phyloP scores from a whole-genome alignment of 2,797 vertebrate species.

The Fundulus diaphanus region DNA sequence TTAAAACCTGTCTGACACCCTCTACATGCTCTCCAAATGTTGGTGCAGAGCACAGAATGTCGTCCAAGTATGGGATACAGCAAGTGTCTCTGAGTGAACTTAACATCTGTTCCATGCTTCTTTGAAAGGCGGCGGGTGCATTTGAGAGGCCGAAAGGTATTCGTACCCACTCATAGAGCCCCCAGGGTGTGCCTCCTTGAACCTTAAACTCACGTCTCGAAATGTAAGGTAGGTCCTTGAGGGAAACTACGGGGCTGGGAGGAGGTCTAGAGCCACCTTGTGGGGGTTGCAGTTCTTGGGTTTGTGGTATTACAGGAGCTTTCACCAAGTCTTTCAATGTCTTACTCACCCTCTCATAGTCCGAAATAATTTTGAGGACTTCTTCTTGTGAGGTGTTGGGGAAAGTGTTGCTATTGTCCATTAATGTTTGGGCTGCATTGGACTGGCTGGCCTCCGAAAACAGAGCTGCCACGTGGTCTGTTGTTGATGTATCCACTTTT shows the following conservation, averaged over 20 bases:
- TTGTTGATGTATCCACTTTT: not conserved
- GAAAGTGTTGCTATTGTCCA: not conserved
- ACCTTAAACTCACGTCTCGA: not conserved
- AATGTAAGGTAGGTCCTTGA: not conserved
- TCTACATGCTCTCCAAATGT: too few species aligned
- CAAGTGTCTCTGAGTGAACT: too few species aligned
- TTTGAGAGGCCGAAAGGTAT: too few species aligned
- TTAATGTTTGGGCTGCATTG: not conserved
- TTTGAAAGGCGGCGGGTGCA: too few species aligned
- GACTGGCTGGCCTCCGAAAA: not conserved
- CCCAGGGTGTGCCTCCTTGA: too few species aligned
- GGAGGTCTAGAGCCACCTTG: not conserved
- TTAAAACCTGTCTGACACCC: too few species aligned
- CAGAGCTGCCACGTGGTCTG: not conserved
- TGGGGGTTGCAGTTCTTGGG: not conserved
- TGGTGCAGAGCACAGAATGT: too few species aligned
- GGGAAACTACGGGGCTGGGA: not conserved
- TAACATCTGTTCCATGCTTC: too few species aligned
- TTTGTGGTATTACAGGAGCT: not conserved
- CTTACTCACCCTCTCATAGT: not conserved
- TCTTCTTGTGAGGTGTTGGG: not conserved
- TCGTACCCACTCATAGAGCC: too few species aligned
- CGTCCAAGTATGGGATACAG: too few species aligned
- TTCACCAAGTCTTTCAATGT: not conserved
- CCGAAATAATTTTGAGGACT: not conserved